These are phyloP conservation scores for Potamarius usumacintae DNA, from an alignment of 2,113 vertebrate genomes.

Conservation along the genomic window DNA sequence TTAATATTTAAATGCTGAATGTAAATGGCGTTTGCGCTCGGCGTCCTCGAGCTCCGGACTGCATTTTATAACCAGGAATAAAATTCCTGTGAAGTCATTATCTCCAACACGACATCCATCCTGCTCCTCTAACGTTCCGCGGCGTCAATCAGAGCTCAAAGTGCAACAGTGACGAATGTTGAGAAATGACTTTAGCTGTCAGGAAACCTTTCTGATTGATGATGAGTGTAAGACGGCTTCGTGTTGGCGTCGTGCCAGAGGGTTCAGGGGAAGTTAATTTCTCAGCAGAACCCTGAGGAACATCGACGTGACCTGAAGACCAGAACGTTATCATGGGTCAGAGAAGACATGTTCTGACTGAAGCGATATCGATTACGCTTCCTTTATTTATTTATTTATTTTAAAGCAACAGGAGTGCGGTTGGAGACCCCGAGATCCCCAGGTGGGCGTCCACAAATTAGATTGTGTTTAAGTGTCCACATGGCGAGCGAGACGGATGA, in stretches of 20 bases:
- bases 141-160: neutral
- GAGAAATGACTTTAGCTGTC: neutral
- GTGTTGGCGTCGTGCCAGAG: neutral
- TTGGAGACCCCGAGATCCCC: neutral
- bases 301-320: neutral
- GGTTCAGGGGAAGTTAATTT: neutral
- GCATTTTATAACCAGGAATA: neutral
- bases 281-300: neutral
- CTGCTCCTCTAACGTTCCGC: neutral
- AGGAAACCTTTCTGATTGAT: neutral
- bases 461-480: neutral
- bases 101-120: conserved; percentile 1
- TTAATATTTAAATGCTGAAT: no score
- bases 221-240: neutral
- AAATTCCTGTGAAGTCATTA: conserved; percentile 1
- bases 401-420: neutral
- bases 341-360: neutral
- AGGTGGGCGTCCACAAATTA: neutral
- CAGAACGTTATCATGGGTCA: neutral
- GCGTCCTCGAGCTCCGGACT: neutral
- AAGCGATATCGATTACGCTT: no score
- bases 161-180: neutral
- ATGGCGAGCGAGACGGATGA: neutral
- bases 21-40: neutral
- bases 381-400: neutral